These are phyloP conservation scores for Meiosimyza platycephala DNA, from an alignment of 2,888 invertebrate genomes.

Conservation along the genomic window DNA sequence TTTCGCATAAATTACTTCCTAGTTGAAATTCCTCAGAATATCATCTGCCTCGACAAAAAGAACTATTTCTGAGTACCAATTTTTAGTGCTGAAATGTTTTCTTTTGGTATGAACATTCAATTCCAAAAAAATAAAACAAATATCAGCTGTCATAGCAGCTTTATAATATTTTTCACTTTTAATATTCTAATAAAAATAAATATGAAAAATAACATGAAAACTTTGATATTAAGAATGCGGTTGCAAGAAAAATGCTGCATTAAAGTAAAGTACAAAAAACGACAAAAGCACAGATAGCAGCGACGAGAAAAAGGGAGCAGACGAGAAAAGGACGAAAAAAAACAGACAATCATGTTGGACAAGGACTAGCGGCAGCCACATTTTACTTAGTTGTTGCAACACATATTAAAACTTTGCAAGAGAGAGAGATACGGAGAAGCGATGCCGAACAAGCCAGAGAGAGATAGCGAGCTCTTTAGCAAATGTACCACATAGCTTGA, in stretches of 20 bases:
- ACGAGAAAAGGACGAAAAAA: neutral
- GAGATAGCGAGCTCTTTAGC: neutral
- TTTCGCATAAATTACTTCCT: no score
- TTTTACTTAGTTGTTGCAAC: constrained; percentile 1
- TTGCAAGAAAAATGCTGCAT: constrained; percentile 17
- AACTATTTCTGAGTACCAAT: accelerated
- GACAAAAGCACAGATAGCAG: constrained; percentile 3
- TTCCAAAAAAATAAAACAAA: no score
- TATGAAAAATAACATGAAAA: neutral
- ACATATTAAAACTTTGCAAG: neutral
- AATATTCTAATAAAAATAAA: constrained; percentile 23
- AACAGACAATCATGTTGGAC: constrained; percentile 8
- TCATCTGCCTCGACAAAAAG: no score
- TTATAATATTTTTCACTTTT: neutral
- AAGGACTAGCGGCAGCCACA: constrained; percentile 5
- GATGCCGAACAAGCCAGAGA: neutral
- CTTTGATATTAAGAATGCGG: constrained; percentile 19
- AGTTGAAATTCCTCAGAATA: no score
- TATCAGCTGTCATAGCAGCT: no score
- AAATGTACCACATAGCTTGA: neutral
- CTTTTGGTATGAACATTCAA: no score
- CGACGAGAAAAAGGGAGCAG: neutral
- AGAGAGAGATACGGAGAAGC: neutral
- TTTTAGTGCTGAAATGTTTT: no score
- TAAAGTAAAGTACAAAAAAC: neutral